Percentiles rank a stretch among this genome's conserved stretches.
Evolutionary conservation across 2,113 vertebrate species (phyloP).

Genomic region (Leiothrix lutea): DNA sequence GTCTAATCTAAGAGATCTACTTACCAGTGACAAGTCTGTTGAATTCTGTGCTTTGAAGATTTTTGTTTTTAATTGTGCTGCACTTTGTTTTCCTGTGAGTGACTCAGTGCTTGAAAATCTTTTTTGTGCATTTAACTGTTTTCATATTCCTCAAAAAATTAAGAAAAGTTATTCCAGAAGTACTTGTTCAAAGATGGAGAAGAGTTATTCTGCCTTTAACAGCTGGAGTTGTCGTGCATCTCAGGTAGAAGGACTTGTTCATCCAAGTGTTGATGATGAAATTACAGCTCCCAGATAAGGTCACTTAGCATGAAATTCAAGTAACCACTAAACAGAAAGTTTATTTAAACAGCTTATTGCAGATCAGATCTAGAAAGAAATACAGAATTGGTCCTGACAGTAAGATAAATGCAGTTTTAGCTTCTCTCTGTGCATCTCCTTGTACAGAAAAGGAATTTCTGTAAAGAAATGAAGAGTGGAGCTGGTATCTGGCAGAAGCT

Average conservation of each 20-base stretch:
- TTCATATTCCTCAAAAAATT: not conserved
- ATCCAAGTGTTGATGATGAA: not conserved
- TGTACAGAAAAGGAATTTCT: not conserved
- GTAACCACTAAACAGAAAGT: not conserved
- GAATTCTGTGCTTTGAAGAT: not conserved
- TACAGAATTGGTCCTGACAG: not conserved
- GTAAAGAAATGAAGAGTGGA: not conserved
- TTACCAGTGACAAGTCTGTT: not conserved
- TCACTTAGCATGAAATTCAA: not conserved
- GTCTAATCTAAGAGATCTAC: not conserved
- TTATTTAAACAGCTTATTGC: not conserved
- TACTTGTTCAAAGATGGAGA: not conserved
- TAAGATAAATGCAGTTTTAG: not conserved
- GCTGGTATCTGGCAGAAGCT: not conserved
- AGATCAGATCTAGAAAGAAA: not conserved
- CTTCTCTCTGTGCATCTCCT: not conserved
- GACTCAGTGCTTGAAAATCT: not conserved
- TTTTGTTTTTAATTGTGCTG: not conserved
- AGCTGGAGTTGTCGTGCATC: not conserved
- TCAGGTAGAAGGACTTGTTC: not conserved
- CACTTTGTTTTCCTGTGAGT: not conserved
- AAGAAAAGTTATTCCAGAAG: not conserved
- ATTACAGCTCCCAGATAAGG: not conserved
- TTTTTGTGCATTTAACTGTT: not conserved
- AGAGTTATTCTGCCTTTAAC: not conserved